Conservation (phyloP, 2,797 vertebrate genomes). For the Danio tinwini region DNA sequence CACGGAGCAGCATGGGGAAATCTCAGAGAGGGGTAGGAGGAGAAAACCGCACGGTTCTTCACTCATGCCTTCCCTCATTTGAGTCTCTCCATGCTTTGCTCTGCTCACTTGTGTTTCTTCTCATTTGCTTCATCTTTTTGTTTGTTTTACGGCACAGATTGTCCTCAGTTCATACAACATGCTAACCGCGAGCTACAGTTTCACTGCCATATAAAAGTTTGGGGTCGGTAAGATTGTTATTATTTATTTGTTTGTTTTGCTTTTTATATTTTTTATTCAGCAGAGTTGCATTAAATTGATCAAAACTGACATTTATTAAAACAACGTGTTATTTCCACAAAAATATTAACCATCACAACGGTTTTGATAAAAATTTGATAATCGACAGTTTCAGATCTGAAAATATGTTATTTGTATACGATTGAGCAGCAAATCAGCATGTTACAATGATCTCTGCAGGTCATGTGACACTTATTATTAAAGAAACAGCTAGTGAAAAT, state of each 20-base stretch:
- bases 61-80: slow-evolving; percentile 19
- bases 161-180: neutral
- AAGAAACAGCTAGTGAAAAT: neutral
- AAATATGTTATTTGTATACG: too few relatives aligned
- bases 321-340: slow-evolving; percentile 1
- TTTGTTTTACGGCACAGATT: neutral
- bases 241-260: too few relatives aligned
- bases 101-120: slow-evolving; percentile 9
- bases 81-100: slow-evolving; percentile 33
- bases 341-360: neutral
- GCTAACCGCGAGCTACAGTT: neutral
- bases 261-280: neutral
- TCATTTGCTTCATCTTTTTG: neutral
- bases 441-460: neutral
- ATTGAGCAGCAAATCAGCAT: neutral
- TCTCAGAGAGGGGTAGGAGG: slow-evolving; percentile 81
- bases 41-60: slow-evolving; percentile 29
- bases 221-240: neutral
- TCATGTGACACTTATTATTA: neutral
- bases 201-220: slow-evolving; percentile 19
- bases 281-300: neutral
- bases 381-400: neutral
- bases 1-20: slow-evolving; percentile 87
- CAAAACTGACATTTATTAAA: neutral
- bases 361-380: neutral